phyloP scores from a whole-genome alignment of 2,888 invertebrate genomes.

The Malthinus seriepunctatus region DNA sequence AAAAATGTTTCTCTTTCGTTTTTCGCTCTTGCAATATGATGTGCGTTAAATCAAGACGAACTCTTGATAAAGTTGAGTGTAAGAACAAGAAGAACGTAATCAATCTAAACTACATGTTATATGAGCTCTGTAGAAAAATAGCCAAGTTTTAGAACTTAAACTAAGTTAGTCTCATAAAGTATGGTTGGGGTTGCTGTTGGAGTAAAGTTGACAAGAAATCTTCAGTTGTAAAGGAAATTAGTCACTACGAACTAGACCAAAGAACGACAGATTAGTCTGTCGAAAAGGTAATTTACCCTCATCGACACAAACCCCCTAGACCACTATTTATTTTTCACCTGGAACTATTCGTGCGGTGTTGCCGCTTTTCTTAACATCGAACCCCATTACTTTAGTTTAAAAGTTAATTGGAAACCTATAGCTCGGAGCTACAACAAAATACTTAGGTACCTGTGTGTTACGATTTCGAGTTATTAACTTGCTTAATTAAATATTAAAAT shows the following conservation, averaged over 20 bases:
- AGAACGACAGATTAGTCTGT: conserved; percentile 21
- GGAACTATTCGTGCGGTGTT: conserved; percentile 4
- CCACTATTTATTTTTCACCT: conserved; percentile 24
- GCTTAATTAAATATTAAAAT: background rate
- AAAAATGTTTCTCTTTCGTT: no score
- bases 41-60: background rate
- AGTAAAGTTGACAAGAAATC: conserved; percentile 11
- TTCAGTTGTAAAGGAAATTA: conserved; percentile 17
- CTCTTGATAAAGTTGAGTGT: conserved; percentile 1
- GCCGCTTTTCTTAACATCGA: background rate
- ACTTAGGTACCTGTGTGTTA: background rate
- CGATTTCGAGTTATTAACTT: background rate
- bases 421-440: background rate
- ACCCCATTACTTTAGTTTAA: background rate
- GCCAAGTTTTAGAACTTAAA: conserved; percentile 11
- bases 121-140: conserved; percentile 14
- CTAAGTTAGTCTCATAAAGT: conserved; percentile 18
- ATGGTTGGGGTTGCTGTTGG: conserved; percentile 10
- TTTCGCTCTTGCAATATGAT: no score
- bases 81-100: conserved; percentile 10
- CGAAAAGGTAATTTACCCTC: conserved; percentile 20
- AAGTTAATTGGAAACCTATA: background rate
- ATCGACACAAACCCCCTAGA: conserved; percentile 17
- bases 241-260: conserved; percentile 17
- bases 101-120: conserved; percentile 12